phyloP scores from a whole-genome alignment of 2,113 vertebrate species.

The Hirundichthys speculiger region DNA sequence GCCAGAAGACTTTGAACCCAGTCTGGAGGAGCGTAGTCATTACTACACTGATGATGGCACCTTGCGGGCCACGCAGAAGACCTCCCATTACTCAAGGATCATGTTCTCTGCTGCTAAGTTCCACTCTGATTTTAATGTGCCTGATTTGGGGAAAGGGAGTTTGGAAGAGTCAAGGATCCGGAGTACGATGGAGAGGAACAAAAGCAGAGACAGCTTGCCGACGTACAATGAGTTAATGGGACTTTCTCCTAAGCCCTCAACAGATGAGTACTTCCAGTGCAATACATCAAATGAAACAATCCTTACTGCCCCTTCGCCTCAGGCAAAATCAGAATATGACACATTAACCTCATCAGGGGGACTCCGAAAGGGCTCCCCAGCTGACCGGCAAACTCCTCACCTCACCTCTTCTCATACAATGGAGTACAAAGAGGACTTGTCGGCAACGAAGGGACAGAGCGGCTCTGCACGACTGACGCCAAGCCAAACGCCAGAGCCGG shows the following conservation, averaged over 20 bases:
- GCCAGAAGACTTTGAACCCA: conserved; percentile 90
- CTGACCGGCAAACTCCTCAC: conserved; percentile 90
- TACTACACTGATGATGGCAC: conserved; percentile 94
- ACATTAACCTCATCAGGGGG: conserved; percentile 90
- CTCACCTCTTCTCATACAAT: conserved; percentile 84
- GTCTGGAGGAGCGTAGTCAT: conserved; percentile 91
- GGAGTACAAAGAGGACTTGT: conserved; percentile 92
- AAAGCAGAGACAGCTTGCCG: conserved; percentile 89
- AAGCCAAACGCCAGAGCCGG: conserved; percentile 85
- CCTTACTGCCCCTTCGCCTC: conserved; percentile 92
- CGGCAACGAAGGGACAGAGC: conserved; percentile 84
- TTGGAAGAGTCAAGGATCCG: conserved; percentile 87
- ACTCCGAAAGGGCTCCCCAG: conserved; percentile 89
- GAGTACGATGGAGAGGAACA: conserved; percentile 89
- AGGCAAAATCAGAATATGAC: conserved; percentile 93
- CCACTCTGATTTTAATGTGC: conserved; percentile 93
- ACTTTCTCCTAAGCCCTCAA: conserved; percentile 88
- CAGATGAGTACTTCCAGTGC: conserved; percentile 98
- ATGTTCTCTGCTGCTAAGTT: conserved; percentile 89
- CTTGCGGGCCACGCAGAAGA: conserved; percentile 88
- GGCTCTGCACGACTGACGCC: conserved; percentile 81
- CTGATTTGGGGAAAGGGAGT: conserved; percentile 86
- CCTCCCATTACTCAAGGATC: conserved; percentile 90
- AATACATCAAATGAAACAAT: conserved; percentile 98
- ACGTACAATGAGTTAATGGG: conserved; percentile 90